These are phyloP conservation scores for Dryocosmus kuriphilus DNA, from an alignment of 2,888 invertebrate species.

Conservation along the genomic window DNA sequence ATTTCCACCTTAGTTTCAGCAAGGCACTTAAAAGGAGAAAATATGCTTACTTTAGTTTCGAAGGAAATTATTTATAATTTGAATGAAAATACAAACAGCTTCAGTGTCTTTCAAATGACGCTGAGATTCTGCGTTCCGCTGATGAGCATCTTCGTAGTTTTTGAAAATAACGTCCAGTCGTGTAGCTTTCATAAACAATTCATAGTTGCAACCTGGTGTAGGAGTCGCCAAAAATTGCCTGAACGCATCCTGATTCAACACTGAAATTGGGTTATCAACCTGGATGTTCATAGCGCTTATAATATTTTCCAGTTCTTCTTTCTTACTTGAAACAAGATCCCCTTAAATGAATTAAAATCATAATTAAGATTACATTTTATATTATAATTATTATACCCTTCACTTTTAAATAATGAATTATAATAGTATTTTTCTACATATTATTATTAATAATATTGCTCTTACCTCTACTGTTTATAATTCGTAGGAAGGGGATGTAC, in stretches of 20 bases:
- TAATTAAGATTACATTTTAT: not conserved
- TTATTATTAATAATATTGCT: not conserved
- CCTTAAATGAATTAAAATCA: slow-evolving; percentile 77
- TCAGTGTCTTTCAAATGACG: slow-evolving; percentile 69
- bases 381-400: not conserved
- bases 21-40: slow-evolving; percentile 53
- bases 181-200: slow-evolving; percentile 88
- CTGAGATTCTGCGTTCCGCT: slow-evolving; percentile 75
- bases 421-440: not conserved
- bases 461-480: slow-evolving; percentile 84
- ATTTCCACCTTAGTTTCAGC: slow-evolving; percentile 77
- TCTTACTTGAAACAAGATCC: slow-evolving; percentile 83
- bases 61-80: not conserved
- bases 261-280: slow-evolving; percentile 95
- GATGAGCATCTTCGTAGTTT: slow-evolving; percentile 80
- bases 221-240: slow-evolving; percentile 89
- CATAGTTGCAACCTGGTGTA: slow-evolving; percentile 86
- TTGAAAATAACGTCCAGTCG: slow-evolving; percentile 83
- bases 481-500: slow-evolving; percentile 82
- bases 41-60: not conserved
- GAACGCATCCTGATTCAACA: slow-evolving; percentile 96
- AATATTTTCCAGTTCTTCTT: slow-evolving; percentile 87
- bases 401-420: too few species aligned
- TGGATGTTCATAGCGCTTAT: slow-evolving; percentile 89
- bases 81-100: slow-evolving; percentile 59